Evolutionary conservation across 2,113 vertebrate genomes (phyloP).

Genomic region (Gyps fulvus): DNA sequence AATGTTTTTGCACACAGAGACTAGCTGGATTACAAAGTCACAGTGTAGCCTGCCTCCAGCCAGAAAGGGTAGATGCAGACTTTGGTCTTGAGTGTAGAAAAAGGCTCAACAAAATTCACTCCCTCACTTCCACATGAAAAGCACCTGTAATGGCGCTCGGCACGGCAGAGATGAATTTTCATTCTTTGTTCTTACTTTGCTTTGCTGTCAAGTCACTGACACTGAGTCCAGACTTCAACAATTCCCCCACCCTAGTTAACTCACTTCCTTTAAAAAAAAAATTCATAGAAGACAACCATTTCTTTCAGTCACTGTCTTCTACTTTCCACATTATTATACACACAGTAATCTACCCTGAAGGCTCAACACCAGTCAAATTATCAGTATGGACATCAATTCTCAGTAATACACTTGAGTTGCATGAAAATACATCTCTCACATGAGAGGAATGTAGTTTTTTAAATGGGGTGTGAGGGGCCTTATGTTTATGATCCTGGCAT

Average conservation of each 20-base stretch:
- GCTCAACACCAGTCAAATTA: background rate
- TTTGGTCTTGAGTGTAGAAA: background rate
- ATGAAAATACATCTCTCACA: background rate
- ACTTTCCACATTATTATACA: background rate
- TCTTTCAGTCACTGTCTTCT: background rate
- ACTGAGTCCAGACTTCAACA: background rate
- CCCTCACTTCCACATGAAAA: background rate
- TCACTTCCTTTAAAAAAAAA: background rate
- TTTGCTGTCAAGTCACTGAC: background rate
- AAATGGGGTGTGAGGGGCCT: background rate
- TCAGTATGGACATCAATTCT: background rate
- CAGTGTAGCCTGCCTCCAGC: no score
- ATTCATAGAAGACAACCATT: background rate
- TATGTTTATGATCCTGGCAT: background rate
- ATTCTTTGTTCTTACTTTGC: background rate
- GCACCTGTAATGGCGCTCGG: accelerated
- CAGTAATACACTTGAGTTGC: background rate
- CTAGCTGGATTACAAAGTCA: background rate
- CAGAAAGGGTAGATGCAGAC: background rate
- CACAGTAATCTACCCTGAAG: background rate
- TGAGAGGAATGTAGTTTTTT: background rate
- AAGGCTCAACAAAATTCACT: background rate
- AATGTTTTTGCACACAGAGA: background rate
- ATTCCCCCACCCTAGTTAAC: background rate
- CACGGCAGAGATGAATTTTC: background rate